phyloP scores from a whole-genome alignment of 2,113 vertebrate genomes.

The Suricata suricatta region DNA sequence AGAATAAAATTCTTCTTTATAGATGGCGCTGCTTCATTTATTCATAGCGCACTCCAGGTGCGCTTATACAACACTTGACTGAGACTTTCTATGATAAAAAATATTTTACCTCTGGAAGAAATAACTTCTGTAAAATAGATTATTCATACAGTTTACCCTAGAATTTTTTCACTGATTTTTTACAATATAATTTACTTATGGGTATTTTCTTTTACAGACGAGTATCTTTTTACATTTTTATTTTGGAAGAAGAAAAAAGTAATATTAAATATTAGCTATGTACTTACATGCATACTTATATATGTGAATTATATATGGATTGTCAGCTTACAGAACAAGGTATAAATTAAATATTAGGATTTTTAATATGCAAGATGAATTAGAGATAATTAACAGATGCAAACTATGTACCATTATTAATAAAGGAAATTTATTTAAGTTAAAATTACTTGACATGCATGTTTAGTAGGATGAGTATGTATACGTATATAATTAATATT shows the following conservation, averaged over 20 bases:
- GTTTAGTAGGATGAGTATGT: neutral
- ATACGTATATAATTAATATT: neutral
- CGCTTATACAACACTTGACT: neutral
- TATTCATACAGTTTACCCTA: conserved; percentile 31
- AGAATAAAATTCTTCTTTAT: neutral
- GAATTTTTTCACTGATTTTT: neutral
- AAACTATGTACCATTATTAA: neutral
- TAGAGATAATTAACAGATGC: neutral
- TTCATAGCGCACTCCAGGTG: neutral
- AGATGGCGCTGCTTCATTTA: conserved; percentile 28
- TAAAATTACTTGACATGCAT: neutral
- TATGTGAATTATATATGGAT: neutral
- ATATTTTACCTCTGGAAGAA: conserved; percentile 10
- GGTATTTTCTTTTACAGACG: neutral
- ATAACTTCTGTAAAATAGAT: conserved; percentile 27
- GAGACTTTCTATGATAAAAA: conserved; percentile 29
- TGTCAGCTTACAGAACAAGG: neutral
- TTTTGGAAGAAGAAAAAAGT: neutral
- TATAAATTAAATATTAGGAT: neutral
- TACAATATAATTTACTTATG: neutral
- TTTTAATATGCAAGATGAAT: neutral
- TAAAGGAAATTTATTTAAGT: neutral
- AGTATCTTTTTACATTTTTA: neutral
- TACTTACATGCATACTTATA: neutral
- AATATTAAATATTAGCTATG: neutral